These are phyloP conservation scores for Chrysina gloriosa DNA, from an alignment of 2,888 invertebrate species.

Conservation along the genomic window DNA sequence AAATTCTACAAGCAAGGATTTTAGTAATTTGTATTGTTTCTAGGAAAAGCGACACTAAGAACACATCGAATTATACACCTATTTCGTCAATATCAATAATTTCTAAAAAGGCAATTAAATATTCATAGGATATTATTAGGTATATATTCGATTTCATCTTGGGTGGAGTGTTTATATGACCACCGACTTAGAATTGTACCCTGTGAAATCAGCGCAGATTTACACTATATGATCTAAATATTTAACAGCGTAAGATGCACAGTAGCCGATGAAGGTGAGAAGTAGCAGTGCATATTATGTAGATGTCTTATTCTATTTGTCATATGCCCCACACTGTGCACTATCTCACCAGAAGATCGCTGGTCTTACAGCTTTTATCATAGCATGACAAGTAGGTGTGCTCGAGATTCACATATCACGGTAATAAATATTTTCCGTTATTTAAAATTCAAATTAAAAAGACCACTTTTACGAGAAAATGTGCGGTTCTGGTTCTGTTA, in stretches of 20 bases:
- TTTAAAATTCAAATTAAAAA: conserved; percentile 42
- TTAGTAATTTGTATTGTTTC: too few relatives aligned
- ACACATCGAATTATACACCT: too few relatives aligned
- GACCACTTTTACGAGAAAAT: conserved; percentile 19
- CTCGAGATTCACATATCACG: conserved; percentile 41
- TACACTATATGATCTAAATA: neutral
- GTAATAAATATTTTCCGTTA: conserved; percentile 41
- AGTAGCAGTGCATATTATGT: conserved; percentile 39
- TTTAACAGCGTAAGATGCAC: neutral
- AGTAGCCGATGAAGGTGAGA: conserved; percentile 38
- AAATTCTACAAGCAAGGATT: too few relatives aligned
- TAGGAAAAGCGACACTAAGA: too few relatives aligned
- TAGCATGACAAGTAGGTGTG: conserved; percentile 34
- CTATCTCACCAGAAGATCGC: conserved; percentile 28
- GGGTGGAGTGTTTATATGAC: too few relatives aligned
- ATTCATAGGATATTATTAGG: too few relatives aligned
- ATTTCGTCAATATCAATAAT: too few relatives aligned
- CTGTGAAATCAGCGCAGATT: neutral
- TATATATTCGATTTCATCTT: too few relatives aligned
- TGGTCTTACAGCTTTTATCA: conserved; percentile 15
- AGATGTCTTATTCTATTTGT: conserved; percentile 42
- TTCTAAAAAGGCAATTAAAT: too few relatives aligned
- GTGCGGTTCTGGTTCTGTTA: conserved; percentile 3
- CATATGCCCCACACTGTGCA: conserved; percentile 42
- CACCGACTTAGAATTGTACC: too few relatives aligned